phyloP scores from a whole-genome alignment of 2,113 vertebrate species.

The Stomatorhinus ivindoensis region DNA sequence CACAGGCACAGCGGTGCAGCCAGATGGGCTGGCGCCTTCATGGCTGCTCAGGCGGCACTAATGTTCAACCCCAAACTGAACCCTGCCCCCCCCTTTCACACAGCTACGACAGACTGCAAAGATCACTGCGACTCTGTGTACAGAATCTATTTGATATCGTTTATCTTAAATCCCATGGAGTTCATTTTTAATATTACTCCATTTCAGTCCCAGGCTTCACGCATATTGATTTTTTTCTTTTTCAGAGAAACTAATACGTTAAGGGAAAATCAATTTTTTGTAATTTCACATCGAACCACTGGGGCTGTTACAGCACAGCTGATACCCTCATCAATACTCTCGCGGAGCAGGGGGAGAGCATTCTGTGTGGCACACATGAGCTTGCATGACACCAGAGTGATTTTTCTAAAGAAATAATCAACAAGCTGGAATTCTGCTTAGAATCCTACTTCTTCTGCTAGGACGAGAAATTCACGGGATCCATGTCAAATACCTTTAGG shows the following conservation, averaged over 20 bases:
- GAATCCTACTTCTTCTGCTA: not conserved
- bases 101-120: not conserved
- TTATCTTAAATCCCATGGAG: not conserved
- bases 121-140: not conserved
- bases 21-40: constrained; percentile 18
- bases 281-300: constrained; percentile 4
- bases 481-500: not conserved
- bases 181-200: not conserved
- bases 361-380: not conserved
- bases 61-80: constrained; percentile 19
- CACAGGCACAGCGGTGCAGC: not conserved
- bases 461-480: not conserved
- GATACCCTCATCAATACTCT: constrained; percentile 42
- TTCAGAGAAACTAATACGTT: not conserved
- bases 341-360: constrained; percentile 8
- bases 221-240: not conserved
- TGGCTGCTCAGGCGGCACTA: constrained; percentile 40
- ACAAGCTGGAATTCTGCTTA: not conserved
- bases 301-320: constrained; percentile 23
- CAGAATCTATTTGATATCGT: not conserved
- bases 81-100: not conserved
- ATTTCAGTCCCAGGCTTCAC: not conserved
- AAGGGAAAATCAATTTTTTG: constrained; percentile 24
- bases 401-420: not conserved
- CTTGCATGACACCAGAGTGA: not conserved